Conservation (phyloP, 2,888 invertebrate species). For the Hofmannophila pseudospretella region DNA sequence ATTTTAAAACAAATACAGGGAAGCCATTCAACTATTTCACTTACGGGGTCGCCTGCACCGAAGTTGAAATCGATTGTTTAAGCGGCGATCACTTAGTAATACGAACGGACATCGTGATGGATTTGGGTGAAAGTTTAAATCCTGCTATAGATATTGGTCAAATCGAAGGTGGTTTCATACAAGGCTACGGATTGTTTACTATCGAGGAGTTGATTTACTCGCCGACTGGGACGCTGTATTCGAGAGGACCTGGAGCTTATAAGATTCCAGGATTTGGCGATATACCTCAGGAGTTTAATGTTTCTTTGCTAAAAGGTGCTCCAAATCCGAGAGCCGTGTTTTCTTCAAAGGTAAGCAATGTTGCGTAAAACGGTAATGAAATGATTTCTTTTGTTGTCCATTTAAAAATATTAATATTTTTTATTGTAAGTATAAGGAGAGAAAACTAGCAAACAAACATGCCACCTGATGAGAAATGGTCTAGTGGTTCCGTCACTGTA, state of each 20-base stretch:
- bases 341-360: constrained; percentile 95
- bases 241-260: constrained; percentile 94
- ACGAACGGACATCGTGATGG: constrained; percentile 97
- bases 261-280: constrained; percentile 96
- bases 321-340: constrained; percentile 94
- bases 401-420: too few species aligned
- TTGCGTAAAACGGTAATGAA: too few species aligned
- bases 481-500: too few species aligned
- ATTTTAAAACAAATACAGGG: constrained; percentile 84
- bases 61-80: constrained; percentile 95
- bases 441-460: too few species aligned
- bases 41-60: constrained; percentile 90
- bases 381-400: too few species aligned
- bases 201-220: constrained; percentile 94
- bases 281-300: constrained; percentile 94
- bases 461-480: too few species aligned
- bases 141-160: constrained; percentile 98
- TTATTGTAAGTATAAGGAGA: too few species aligned
- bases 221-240: constrained; percentile 87
- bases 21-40: constrained; percentile 90
- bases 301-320: constrained; percentile 92
- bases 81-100: constrained; percentile 95
- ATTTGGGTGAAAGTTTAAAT: constrained; percentile 95
- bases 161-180: constrained; percentile 96
- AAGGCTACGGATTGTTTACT: constrained; percentile 95